phyloP scores from a whole-genome alignment of 2,113 vertebrate species.

The Tenebrosternarchus preto region DNA sequence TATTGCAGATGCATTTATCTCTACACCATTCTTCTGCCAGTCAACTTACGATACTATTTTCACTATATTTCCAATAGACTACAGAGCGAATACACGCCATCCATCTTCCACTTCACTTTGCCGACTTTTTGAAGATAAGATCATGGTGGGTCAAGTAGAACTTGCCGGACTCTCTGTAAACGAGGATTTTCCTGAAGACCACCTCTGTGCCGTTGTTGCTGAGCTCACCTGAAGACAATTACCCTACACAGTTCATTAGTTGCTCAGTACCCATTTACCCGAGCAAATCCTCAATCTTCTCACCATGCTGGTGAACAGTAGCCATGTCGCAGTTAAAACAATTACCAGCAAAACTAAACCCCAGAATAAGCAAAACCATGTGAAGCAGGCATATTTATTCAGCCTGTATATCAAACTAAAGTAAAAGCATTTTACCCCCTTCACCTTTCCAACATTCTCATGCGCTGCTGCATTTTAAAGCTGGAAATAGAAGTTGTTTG shows the following conservation, averaged over 20 bases:
- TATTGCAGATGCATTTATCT: not conserved
- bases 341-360: not conserved
- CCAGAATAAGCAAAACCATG: not conserved
- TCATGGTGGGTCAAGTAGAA: too few relatives aligned
- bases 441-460: conserved; percentile 4
- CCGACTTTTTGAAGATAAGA: too few relatives aligned
- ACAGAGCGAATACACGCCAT: too few relatives aligned
- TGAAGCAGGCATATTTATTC: conserved; percentile 11
- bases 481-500: conserved; percentile 3
- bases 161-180: too few relatives aligned
- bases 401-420: not conserved
- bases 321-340: not conserved
- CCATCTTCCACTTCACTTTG: too few relatives aligned
- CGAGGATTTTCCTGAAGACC: not conserved
- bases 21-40: not conserved
- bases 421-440: conserved; percentile 13
- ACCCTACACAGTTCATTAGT: not conserved
- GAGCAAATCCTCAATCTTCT: not conserved
- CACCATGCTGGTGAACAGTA: not conserved
- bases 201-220: not conserved
- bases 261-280: not conserved
- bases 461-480: conserved; percentile 15
- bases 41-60: not conserved
- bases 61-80: not conserved
- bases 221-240: not conserved